Conservation (phyloP, 1,140 invertebrate genomes). For the Drosophila truncata region DNA sequence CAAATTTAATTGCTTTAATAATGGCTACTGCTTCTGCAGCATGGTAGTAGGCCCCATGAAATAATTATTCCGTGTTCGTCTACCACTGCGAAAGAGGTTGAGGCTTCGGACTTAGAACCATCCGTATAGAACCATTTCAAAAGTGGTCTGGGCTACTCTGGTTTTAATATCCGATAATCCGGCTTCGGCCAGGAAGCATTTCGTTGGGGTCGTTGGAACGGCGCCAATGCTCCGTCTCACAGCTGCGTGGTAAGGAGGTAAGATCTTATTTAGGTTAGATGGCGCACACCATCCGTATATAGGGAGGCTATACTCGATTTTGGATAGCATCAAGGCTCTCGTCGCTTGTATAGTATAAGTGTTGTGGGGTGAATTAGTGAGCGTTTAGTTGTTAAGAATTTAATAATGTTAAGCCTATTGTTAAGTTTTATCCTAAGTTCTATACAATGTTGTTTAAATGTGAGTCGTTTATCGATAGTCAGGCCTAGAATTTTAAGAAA, state of each 20-base stretch:
- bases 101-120: no score
- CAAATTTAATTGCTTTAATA: no score
- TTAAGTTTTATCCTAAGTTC: slow-evolving; percentile 16
- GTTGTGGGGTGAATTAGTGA: neutral
- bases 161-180: slow-evolving; percentile 14
- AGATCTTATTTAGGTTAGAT: neutral
- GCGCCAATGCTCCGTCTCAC: slow-evolving; percentile 14
- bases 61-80: no score
- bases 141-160: neutral
- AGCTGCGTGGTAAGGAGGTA: slow-evolving; percentile 17
- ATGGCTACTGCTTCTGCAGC: no score
- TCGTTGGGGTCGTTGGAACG: slow-evolving; percentile 9
- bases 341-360: slow-evolving; percentile 16
- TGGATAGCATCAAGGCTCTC: slow-evolving; percentile 16
- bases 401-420: slow-evolving; percentile 29
- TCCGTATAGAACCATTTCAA: no score
- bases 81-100: no score
- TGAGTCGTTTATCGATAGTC: slow-evolving; percentile 18
- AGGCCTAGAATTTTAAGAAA: slow-evolving; percentile 17
- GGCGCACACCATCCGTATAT: slow-evolving; percentile 25
- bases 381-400: slow-evolving; percentile 16
- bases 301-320: slow-evolving; percentile 11
- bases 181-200: slow-evolving; percentile 18
- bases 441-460: slow-evolving; percentile 29
- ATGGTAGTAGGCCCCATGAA: no score